These are phyloP conservation scores for Notiomystis cincta DNA, from an alignment of 2,113 vertebrate species.

Conservation along the genomic window DNA sequence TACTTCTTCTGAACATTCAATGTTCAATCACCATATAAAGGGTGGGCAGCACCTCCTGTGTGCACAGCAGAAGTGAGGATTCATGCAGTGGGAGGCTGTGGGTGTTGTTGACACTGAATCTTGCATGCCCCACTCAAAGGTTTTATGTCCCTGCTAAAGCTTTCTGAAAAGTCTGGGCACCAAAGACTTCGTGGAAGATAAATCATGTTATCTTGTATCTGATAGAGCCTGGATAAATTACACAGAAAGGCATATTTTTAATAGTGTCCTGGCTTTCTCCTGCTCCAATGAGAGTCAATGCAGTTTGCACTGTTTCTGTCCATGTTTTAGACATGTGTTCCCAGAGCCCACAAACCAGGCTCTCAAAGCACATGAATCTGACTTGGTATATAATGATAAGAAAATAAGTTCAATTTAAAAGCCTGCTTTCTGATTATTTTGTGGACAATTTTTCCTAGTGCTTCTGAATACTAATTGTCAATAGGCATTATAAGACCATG, in stretches of 20 bases:
- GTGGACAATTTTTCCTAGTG: background rate
- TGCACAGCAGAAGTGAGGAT: background rate
- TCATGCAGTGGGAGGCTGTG: background rate
- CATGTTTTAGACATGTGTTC: accelerated
- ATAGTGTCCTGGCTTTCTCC: background rate
- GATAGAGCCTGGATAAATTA: background rate
- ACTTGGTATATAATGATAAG: accelerated
- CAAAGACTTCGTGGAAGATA: background rate
- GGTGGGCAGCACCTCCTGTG: background rate
- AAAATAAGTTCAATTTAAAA: background rate
- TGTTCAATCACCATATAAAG: background rate
- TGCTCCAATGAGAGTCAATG: background rate
- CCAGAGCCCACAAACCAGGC: background rate
- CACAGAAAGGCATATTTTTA: background rate
- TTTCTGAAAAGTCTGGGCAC: background rate
- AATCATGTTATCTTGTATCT: background rate
- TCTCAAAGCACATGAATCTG: background rate
- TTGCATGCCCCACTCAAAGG: accelerated
- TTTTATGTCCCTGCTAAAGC: background rate
- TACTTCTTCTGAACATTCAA: background rate
- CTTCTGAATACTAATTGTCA: background rate
- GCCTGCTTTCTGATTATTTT: background rate
- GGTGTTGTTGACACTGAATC: background rate
- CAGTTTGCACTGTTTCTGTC: background rate
- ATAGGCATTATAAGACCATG: accelerated